phyloP scores from a whole-genome alignment of 2,113 vertebrate species.

The Ptychochromis oligacanthus region DNA sequence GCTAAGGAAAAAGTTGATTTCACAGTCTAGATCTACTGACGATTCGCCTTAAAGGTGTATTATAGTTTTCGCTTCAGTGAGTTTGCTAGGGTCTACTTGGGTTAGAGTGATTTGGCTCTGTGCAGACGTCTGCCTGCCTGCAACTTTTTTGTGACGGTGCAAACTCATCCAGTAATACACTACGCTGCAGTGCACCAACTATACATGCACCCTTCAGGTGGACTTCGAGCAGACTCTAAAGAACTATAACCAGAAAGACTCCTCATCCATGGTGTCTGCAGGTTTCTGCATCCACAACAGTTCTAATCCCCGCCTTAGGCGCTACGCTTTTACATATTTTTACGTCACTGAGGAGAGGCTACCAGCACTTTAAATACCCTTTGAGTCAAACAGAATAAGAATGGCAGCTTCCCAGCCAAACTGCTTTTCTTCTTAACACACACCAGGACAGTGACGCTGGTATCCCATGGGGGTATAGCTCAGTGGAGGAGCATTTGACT shows the following conservation, averaged over 20 bases:
- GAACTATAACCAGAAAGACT: neutral
- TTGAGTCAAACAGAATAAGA: too few relatives aligned
- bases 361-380: too few relatives aligned
- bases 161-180: neutral
- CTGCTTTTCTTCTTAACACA: neutral
- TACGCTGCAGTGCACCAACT: neutral
- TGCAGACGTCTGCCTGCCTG: neutral
- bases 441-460: fast-evolving
- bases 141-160: neutral
- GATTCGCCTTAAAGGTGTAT: neutral
- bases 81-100: neutral
- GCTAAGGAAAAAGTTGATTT: neutral
- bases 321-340: neutral
- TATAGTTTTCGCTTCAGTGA: neutral
- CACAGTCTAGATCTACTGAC: neutral
- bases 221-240: neutral
- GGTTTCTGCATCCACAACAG: neutral
- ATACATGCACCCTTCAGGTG: neutral
- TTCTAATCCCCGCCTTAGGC: neutral
- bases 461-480: constrained; percentile 79
- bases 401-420: too few relatives aligned
- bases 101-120: neutral
- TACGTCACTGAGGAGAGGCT: too few relatives aligned
- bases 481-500: constrained; percentile 90
- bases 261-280: neutral